A percentile compares a stretch with the other conserved stretches of the same genome.
These are phyloP conservation scores for Pinna nobilis DNA, from an alignment of 1,140 invertebrate genomes.

Conservation along the genomic window DNA sequence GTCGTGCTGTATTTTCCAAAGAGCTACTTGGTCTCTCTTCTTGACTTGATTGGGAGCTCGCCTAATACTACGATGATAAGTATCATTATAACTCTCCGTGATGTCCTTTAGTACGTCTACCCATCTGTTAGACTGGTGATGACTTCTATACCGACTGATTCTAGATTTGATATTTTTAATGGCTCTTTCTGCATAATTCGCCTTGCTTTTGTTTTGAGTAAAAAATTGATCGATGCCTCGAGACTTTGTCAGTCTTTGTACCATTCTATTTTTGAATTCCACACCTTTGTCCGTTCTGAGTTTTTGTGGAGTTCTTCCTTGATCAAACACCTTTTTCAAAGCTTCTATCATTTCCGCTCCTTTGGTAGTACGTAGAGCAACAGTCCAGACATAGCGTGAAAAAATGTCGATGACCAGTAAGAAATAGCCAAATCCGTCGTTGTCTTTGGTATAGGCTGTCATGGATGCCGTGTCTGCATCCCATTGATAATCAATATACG, in stretches of 20 bases:
- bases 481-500: constrained; percentile 44
- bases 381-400: constrained; percentile 7
- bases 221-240: constrained; percentile 16
- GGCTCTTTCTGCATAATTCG: constrained; percentile 16
- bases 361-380: background rate
- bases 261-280: constrained; percentile 20
- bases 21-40: background rate
- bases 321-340: constrained; percentile 6
- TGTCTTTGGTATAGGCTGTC: constrained; percentile 10
- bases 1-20: constrained; percentile 14
- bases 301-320: constrained; percentile 12
- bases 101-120: constrained; percentile 15
- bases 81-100: background rate
- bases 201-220: constrained; percentile 37
- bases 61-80: constrained; percentile 14
- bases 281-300: constrained; percentile 33
- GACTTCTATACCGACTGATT: constrained; percentile 23
- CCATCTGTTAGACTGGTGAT: constrained; percentile 8
- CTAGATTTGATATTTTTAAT: constrained; percentile 28
- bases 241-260: background rate
- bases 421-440: constrained; percentile 18
- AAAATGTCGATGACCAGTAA: constrained; percentile 24
- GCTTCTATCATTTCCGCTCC: constrained; percentile 10
- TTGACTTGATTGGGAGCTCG: background rate
- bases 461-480: constrained; percentile 38